Evolutionary conservation across 2,888 invertebrate species (phyloP), one percentile per base, ranked within the genome.

Genomic region (Tiliacea citrago): DNA sequence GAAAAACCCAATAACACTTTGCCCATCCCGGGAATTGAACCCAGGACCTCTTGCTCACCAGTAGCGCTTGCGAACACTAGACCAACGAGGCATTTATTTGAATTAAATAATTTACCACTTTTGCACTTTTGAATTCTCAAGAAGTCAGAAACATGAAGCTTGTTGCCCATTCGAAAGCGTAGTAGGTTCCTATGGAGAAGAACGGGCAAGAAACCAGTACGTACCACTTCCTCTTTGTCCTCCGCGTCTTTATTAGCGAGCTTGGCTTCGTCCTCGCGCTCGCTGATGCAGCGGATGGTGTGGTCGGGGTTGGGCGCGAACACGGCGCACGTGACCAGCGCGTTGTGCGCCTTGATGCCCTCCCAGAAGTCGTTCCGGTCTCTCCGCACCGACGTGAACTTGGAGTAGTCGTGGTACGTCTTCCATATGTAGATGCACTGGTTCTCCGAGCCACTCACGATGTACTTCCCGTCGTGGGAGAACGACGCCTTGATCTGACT

Each of bases 361-460:
- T 99, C 99, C 99, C 99, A 99, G 94, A 98, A 99, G 92, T 99
- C 98, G 92, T 99, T 99, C 62, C 99, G 96, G 93, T 99, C 99
- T 65, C 99, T 97, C 68, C 99, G 97, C 70, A 98, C 98, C 24
- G 99, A 99, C 47, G 98, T 98, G 91, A 99, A 98, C 95, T 99
- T 99, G 3, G 99, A 98, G 92, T 99, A 99, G 91, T 99, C 99
- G 90, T 99, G 99, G 93, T 98, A 98, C 0, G 99, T 99, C 95
- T 99, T 99, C 99, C 99, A 99, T 73, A 99, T 98, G 92, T 99
- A 99, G 86, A 99, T 98, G 94, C 99, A 99, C 90, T 99, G 98
- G 95, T 99, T 99, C 91, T 99, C 99, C 0, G 99, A 99, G 0
- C 99, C 99, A 91, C 99, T 99, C 0, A 99, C 98, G 65, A 99